Conservation (phyloP, 2,113 vertebrate species). For the Mohoua ochrocephala region DNA sequence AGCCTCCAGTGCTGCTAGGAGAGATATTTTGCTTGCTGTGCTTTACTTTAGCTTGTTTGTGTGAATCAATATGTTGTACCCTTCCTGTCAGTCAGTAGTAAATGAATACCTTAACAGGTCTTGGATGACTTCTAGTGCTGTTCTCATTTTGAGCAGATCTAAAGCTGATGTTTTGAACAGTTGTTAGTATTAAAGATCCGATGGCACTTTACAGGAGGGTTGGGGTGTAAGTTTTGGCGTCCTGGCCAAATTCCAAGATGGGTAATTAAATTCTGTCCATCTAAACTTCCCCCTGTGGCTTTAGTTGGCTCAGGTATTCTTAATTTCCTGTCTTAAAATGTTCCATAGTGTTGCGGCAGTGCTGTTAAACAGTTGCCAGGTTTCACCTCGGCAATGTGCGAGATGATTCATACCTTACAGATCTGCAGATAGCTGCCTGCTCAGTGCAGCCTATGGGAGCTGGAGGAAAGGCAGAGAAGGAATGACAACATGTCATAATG, state of each 20-base stretch:
- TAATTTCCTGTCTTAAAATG: constrained; percentile 49
- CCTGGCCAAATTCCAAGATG: constrained; percentile 34
- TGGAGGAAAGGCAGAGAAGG: neutral
- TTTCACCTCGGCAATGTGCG: neutral
- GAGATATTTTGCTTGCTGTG: neutral
- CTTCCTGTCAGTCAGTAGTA: neutral
- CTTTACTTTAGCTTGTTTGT: neutral
- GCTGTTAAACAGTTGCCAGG: constrained; percentile 39
- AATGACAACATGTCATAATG: neutral
- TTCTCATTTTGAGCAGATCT: neutral
- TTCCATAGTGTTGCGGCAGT: constrained; percentile 1
- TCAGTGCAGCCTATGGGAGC: neutral
- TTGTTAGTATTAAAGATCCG: neutral
- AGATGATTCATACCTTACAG: constrained; percentile 34
- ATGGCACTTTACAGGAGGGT: constrained; percentile 10
- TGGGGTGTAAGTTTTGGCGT: constrained; percentile 5
- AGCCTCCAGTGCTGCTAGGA: neutral
- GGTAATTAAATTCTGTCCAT: constrained; percentile 61
- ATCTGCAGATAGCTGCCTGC: neutral
- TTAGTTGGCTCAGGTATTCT: constrained; percentile 48
- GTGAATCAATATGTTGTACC: neutral
- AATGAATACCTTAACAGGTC: neutral
- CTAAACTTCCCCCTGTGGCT: constrained; percentile 29
- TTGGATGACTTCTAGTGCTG: neutral
- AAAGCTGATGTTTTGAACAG: constrained; percentile 19